These are phyloP conservation scores for Sebastes trivittatus DNA, from an alignment of 2,797 vertebrate species.

Conservation along the genomic window DNA sequence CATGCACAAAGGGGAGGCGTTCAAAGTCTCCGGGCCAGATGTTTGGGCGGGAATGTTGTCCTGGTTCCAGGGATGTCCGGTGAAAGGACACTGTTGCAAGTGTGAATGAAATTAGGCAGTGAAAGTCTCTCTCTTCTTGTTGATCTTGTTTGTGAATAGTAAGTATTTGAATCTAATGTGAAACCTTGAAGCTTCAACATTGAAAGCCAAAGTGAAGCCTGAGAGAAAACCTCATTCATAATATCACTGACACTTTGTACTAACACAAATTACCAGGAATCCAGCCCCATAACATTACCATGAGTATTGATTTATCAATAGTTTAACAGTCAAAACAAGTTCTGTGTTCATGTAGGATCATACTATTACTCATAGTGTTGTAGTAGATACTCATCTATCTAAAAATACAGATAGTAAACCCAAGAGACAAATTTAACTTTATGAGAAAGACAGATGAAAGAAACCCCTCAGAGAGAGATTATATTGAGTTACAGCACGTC, in stretches of 20 bases:
- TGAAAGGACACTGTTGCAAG: not conserved
- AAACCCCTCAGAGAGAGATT: not conserved
- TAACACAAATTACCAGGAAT: not conserved
- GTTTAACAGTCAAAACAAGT: not conserved
- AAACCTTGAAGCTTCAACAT: not conserved
- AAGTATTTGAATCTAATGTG: not conserved
- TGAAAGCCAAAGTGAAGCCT: not conserved
- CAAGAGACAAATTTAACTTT: not conserved
- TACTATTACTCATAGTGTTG: not conserved
- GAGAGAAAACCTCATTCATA: not conserved
- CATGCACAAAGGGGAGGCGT: not conserved
- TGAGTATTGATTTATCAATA: not conserved
- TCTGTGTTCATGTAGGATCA: not conserved
- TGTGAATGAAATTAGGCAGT: not conserved
- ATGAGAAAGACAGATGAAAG: not conserved
- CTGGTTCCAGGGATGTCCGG: not conserved
- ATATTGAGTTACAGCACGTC: not conserved
- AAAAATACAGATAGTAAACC: not conserved
- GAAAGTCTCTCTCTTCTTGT: not conserved
- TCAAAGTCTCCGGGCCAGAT: conserved; percentile 3
- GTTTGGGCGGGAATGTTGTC: not conserved
- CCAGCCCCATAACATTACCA: not conserved
- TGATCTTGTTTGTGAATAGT: not conserved
- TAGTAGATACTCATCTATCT: not conserved
- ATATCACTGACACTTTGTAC: not conserved